phyloP scores from a whole-genome alignment of 2,888 invertebrate genomes.

The Epinotia ramella region DNA sequence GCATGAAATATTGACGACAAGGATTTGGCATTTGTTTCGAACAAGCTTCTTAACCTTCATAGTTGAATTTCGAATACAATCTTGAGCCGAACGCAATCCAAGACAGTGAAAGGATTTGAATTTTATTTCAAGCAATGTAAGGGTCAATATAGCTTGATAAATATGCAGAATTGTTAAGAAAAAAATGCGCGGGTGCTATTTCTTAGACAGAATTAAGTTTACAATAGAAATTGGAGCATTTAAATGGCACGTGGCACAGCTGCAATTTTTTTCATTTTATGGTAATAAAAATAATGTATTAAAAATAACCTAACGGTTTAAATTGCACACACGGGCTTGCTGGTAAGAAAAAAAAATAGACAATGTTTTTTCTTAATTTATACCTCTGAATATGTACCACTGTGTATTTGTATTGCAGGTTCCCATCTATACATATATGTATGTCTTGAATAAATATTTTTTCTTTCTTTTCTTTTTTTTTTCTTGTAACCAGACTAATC shows the following conservation, averaged over 20 bases:
- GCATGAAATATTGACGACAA: background rate
- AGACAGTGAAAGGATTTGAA: background rate
- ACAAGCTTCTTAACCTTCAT: constrained; percentile 7
- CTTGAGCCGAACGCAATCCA: background rate
- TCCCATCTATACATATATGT: no score
- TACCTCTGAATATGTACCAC: background rate
- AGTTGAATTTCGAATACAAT: background rate
- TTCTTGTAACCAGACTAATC: no score
- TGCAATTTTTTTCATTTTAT: constrained; percentile 54
- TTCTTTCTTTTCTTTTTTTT: no score
- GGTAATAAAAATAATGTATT: constrained; percentile 21
- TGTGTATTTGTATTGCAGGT: background rate
- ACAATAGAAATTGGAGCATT: constrained; percentile 62
- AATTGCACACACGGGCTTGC: background rate
- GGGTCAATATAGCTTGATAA: background rate
- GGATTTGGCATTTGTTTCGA: background rate
- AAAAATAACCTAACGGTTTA: constrained; percentile 13
- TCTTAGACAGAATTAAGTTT: constrained; percentile 36
- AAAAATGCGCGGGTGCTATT: constrained; percentile 51
- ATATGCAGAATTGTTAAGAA: constrained; percentile 10
- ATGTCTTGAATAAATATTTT: no score
- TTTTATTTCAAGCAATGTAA: background rate
- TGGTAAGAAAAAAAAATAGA: background rate
- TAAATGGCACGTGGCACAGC: constrained; percentile 63
- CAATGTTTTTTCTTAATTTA: background rate